A percentile compares a stretch with the other conserved stretches of the same genome.
phyloP scores from a whole-genome alignment of 2,888 invertebrate species.

The Caenorhabditis wallacei region DNA sequence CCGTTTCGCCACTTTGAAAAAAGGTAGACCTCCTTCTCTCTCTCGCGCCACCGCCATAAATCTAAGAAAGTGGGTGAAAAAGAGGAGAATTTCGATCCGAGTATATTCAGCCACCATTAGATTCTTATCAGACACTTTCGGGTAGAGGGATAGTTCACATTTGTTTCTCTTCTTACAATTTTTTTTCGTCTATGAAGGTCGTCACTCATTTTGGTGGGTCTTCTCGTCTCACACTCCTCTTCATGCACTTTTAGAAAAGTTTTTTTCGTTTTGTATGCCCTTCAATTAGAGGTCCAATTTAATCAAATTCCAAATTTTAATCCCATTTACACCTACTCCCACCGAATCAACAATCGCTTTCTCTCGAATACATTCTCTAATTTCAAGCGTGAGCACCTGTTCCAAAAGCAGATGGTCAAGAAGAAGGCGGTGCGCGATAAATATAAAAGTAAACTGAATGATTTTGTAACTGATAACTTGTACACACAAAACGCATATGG shows the following conservation, averaged over 20 bases:
- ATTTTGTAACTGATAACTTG: constrained; percentile 48
- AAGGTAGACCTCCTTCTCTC: neutral
- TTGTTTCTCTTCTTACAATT: constrained; percentile 26
- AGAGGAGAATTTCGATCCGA: constrained; percentile 5
- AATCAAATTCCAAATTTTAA: too few relatives aligned
- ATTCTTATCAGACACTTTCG: constrained; percentile 20
- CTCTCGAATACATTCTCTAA: neutral
- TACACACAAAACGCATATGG: constrained; percentile 39
- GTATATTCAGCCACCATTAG: constrained; percentile 32
- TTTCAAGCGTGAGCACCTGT: constrained; percentile 25
- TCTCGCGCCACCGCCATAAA: constrained; percentile 37
- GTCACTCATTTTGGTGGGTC: neutral
- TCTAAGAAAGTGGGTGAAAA: constrained; percentile 56
- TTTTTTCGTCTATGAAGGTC: constrained; percentile 26
- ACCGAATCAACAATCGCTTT: too few relatives aligned
- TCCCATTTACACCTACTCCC: too few relatives aligned
- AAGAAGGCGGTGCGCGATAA: constrained; percentile 28
- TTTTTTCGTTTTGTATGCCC: too few relatives aligned
- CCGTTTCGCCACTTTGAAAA: neutral
- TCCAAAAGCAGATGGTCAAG: constrained; percentile 43
- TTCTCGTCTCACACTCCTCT: neutral
- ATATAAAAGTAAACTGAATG: constrained; percentile 32
- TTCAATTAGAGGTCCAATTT: neutral
- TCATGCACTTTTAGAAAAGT: constrained; percentile 13
- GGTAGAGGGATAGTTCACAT: constrained; percentile 24